phyloP scores from a whole-genome alignment of 2,113 vertebrate species.

The Rhizomys pruinosus region DNA sequence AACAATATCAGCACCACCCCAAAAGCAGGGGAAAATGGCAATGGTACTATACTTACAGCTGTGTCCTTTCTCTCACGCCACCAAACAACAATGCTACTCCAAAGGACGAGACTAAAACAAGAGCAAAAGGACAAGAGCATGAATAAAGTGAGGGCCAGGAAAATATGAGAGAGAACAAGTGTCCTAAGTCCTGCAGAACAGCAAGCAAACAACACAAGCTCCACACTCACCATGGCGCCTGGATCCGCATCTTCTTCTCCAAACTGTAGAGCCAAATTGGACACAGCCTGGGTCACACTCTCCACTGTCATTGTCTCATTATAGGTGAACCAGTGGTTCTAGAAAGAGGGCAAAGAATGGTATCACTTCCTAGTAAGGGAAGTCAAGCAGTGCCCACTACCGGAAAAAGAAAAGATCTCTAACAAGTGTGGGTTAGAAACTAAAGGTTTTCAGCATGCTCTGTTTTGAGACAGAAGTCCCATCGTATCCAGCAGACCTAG shows the following conservation, averaged over 20 bases:
- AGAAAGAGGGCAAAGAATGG: slow-evolving; percentile 44
- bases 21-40: not conserved
- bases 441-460: not conserved
- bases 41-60: slow-evolving; percentile 91
- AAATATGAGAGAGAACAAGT: not conserved
- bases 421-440: not conserved
- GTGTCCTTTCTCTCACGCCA: slow-evolving; percentile 98
- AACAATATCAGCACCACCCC: slow-evolving; percentile 10
- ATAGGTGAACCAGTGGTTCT: slow-evolving; percentile 99
- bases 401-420: too few relatives aligned
- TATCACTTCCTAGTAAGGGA: not conserved
- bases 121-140: not conserved
- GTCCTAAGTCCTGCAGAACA: not conserved
- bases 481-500: not conserved
- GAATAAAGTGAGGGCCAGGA: rapidly evolving
- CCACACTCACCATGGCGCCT: slow-evolving; percentile 93
- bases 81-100: slow-evolving; percentile 98
- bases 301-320: slow-evolving; percentile 99
- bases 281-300: slow-evolving; percentile 98
- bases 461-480: not conserved
- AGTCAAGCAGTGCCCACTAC: not conserved
- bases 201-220: not conserved
- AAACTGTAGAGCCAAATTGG: slow-evolving; percentile 98
- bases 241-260: slow-evolving; percentile 99
- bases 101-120: slow-evolving; percentile 93